These are phyloP conservation scores for Dermolepida albohirtum DNA, from an alignment of 2,888 invertebrate species.

Conservation along the genomic window DNA sequence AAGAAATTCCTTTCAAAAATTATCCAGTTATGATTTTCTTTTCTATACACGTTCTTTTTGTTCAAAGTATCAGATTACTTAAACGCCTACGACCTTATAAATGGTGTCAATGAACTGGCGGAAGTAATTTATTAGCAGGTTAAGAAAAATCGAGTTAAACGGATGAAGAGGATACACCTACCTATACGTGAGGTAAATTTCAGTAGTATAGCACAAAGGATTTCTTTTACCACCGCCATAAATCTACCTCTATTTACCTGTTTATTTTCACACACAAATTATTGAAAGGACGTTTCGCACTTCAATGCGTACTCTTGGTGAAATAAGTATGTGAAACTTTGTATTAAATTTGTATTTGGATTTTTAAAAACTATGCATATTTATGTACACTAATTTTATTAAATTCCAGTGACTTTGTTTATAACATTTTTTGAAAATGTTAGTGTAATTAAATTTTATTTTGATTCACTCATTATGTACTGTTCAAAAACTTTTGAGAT, in stretches of 20 bases:
- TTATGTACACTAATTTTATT: too few relatives aligned
- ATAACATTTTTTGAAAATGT: too few relatives aligned
- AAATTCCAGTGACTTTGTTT: too few relatives aligned
- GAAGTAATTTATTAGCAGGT: conserved; percentile 36
- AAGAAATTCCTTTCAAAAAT: neutral
- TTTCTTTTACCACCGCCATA: conserved; percentile 1
- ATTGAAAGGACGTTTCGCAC: conserved; percentile 12
- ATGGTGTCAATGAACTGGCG: conserved; percentile 35
- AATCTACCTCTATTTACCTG: conserved; percentile 1
- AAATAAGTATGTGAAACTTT: too few relatives aligned
- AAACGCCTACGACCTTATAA: neutral
- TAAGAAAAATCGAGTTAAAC: conserved; percentile 32
- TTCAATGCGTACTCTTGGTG: neutral
- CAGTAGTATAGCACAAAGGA: neutral
- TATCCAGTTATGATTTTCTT: neutral
- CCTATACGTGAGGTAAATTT: conserved; percentile 10
- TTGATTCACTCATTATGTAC: too few relatives aligned
- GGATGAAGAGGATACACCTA: conserved; percentile 19
- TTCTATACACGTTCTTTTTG: neutral
- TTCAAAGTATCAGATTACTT: conserved; percentile 20
- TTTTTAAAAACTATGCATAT: too few relatives aligned
- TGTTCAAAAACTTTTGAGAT: too few relatives aligned
- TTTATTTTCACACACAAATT: conserved; percentile 15
- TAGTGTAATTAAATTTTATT: too few relatives aligned
- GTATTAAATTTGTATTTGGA: too few relatives aligned